Base-by-base conservation (phyloP, 2,113 vertebrate species). In the Piliocolobus tephrosceles region DNA sequence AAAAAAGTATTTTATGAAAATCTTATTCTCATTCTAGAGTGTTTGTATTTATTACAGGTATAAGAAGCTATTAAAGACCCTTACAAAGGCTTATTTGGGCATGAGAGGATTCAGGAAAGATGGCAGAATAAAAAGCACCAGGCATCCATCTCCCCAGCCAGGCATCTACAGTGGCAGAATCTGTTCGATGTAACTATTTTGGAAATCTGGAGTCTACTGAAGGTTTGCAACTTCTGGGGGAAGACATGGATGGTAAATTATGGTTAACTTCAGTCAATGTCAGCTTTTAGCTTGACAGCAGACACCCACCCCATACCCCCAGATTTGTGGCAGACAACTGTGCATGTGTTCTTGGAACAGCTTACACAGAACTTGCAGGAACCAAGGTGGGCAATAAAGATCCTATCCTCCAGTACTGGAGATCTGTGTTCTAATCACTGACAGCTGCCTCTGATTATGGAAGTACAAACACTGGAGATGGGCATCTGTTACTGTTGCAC, bases 1-100 rank as follows among this genome's bases (percentile, higher is more conserved):
- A 96, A 73, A 75, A 75, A 55, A 95, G 1, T 8, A 45, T 57
- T 91, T 81, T 96, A n/a, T 75, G 91, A 90, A 98, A 93, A 83
- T 91, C 35, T 45, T 76, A 57, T 75, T 95, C 11, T 45, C 8
- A 88, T 79, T 45, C 20, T 47, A 90, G 40, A 72, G 10, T 83
- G 25, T 64, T 93, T 97, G 8, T 45, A 91, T 93, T 94, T 40
- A 45, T 72, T 85, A 7, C 0, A 87, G 94, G 14, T 82, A 82
- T 4, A 86, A 32, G 22, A 84, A 91, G 8, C 35, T 96, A n/a
- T 17, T 50, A 22, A 47, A 95, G 30, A 55, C 6, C 9, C 0
- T 78, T 78, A 70, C 40, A 47, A 35, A 72, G 38, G 3, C n/a
- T 96, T 88, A 30, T 57, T 13, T 82, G 55, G n/a, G 16, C 52